Base-by-base conservation (phyloP, 1,140 invertebrate genomes). In the Phthorimaea operculella region DNA sequence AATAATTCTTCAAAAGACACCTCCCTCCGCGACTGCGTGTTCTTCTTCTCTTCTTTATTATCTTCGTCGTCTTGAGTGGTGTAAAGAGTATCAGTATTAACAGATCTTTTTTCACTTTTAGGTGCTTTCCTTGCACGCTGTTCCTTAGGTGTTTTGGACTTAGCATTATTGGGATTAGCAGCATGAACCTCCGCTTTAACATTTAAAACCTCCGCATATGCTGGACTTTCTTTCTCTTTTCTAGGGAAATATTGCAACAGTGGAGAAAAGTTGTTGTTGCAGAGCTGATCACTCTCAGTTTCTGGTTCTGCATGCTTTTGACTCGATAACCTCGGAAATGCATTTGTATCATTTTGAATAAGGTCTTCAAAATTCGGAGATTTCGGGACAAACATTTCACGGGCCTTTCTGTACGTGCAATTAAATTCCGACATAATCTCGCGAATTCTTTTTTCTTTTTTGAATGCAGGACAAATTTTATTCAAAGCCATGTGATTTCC, bases 381-480 rank as follows among this genome's bases (percentile, higher is more conserved):
- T 10, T 12, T 10, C n/a, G 17, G 10, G 12, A 21, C 18, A 21
- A 14, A 51, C 15, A 51, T n/a, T 1, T 1, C 12, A 6, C 10
- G 10, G 15, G 49, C 49, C 12, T 16, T 18, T 51, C 15, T 51
- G 21, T 51, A 51, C 21, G 49, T 51, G 21, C 28, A 51, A 33
- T 51, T 51, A 16, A 28, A 28, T 12, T 51, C 7, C 1, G 18
- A 12, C 49, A 51, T 51, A 14, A 21, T 12, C 10, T 51, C 49
- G 10, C 49, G 49, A 1, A 51, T 51, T 28, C 18, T 51, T n/a
- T 51, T 51, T 33, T 51, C 49, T 33, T 51, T 51, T 21, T 21
- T 51, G 21, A 21, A 51, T 12, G 3, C 21, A 15, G 49, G 49
- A 33, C 49, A 51, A 14, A 9, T 28, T n/a, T 33, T 51, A 10